phyloP scores from a whole-genome alignment of 2,797 vertebrate genomes.

The Dromococcyx pavoninus region DNA sequence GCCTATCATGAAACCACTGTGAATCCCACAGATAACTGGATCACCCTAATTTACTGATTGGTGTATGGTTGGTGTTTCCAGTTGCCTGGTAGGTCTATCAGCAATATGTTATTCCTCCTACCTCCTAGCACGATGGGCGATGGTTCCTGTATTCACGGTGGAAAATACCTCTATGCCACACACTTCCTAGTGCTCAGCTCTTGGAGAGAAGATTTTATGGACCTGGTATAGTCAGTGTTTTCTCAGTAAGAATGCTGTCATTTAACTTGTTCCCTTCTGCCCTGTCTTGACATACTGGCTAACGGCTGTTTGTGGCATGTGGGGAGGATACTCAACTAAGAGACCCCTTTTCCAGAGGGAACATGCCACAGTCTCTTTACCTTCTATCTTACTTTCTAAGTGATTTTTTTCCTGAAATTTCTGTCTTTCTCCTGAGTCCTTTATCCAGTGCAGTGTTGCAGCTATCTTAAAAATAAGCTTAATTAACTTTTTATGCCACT shows the following conservation, averaged over 20 bases:
- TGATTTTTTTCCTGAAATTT: not conserved
- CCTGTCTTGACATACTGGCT: accelerated
- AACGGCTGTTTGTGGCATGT: too few relatives aligned
- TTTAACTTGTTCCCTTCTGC: not conserved
- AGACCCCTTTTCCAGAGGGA: not conserved
- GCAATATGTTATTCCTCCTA: not conserved
- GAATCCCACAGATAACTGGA: not conserved
- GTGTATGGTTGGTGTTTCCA: not conserved
- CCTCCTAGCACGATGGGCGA: accelerated
- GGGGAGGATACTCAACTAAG: not conserved
- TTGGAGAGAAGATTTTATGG: not conserved
- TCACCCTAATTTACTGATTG: not conserved
- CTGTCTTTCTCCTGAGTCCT: not conserved
- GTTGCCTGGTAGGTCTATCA: accelerated
- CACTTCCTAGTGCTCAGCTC: not conserved
- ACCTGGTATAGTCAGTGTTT: not conserved
- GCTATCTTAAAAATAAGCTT: not conserved
- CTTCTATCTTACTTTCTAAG: not conserved
- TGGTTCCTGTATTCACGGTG: not conserved
- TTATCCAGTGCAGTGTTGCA: not conserved
- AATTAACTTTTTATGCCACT: not conserved
- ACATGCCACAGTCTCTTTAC: not conserved
- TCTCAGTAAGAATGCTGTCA: not conserved
- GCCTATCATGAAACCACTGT: not conserved
- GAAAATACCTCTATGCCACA: not conserved